Percentiles rank a stretch among this genome's conserved stretches.
These are phyloP conservation scores for Tribolium madens DNA, from an alignment of 1,140 invertebrate species.

Conservation along the genomic window DNA sequence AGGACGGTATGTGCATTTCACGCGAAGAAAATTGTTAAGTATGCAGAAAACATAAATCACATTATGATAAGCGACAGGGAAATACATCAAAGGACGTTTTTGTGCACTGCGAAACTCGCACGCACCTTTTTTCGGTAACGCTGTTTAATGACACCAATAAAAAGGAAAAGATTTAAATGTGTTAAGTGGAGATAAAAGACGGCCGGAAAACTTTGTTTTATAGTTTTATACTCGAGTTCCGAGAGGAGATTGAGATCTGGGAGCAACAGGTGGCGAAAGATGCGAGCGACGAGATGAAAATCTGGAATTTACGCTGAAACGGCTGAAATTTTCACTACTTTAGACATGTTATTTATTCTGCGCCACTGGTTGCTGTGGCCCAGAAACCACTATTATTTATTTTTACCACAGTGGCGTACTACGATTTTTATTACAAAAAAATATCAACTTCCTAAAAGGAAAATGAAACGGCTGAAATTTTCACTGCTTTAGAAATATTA, in stretches of 20 bases:
- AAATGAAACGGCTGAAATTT: too few species aligned
- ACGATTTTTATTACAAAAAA: too few species aligned
- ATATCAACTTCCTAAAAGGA: too few species aligned
- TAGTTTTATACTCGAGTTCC: neutral
- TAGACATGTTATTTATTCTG: too few species aligned
- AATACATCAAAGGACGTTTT: constrained; percentile 31
- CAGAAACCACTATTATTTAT: too few species aligned
- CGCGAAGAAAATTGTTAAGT: constrained; percentile 37
- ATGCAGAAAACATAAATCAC: constrained; percentile 26
- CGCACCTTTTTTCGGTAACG: neutral
- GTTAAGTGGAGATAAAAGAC: neutral
- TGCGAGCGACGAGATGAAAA: neutral
- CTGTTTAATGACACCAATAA: neutral
- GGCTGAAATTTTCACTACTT: too few species aligned
- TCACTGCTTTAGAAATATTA: too few species aligned
- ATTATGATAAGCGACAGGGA: constrained; percentile 25
- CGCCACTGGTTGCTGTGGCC: too few species aligned
- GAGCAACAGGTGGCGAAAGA: constrained; percentile 5
- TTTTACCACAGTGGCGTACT: too few species aligned
- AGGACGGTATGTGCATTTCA: constrained; percentile 1
- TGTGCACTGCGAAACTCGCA: neutral
- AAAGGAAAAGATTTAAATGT: neutral
- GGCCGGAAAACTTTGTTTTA: constrained; percentile 10
- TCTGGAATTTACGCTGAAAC: too few species aligned
- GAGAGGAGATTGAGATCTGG: constrained; percentile 12